Percentiles rank a stretch among this genome's conserved stretches.
phyloP scores from a whole-genome alignment of 2,888 invertebrate genomes.

The Drosophila mayaguana region DNA sequence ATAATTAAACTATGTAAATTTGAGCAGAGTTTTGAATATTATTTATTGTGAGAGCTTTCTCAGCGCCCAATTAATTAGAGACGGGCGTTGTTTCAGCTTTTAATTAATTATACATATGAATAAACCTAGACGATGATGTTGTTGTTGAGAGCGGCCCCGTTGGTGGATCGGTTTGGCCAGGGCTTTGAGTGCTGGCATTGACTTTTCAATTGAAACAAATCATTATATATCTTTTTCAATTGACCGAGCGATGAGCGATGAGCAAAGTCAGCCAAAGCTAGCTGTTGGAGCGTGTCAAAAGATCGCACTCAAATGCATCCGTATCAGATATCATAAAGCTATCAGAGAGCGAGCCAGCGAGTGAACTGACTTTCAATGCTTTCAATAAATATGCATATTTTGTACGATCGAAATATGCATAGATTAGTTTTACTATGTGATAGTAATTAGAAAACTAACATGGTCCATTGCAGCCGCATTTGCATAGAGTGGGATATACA shows the following conservation, averaged over 20 bases:
- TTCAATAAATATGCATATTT: constrained; percentile 8
- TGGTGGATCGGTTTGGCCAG: constrained; percentile 26
- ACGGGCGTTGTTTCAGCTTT: constrained; percentile 35
- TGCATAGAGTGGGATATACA: constrained; percentile 40
- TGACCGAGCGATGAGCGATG: constrained; percentile 45
- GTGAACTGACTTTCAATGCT: constrained; percentile 32
- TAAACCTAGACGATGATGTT: constrained; percentile 28
- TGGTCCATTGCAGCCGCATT: constrained; percentile 58
- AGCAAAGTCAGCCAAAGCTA: constrained; percentile 12
- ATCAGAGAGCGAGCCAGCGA: constrained; percentile 2
- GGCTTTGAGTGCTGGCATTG: constrained; percentile 59
- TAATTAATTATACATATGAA: constrained; percentile 52
- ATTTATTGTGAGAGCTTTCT: constrained; percentile 33
- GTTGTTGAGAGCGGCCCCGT: constrained; percentile 25
- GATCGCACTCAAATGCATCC: constrained; percentile 68
- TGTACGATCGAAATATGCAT: constrained; percentile 37
- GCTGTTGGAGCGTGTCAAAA: constrained; percentile 69
- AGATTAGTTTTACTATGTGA: constrained; percentile 58
- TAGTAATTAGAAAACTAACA: constrained; percentile 57
- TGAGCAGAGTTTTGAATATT: constrained; percentile 21
- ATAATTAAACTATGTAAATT: constrained; percentile 50
- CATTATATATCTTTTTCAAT: constrained; percentile 72
- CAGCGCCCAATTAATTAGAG: constrained; percentile 44
- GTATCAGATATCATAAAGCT: constrained; percentile 32
- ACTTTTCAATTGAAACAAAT: constrained; percentile 79